Base-by-base conservation (phyloP, 2,797 vertebrate genomes). In the Myotis pilosus region DNA sequence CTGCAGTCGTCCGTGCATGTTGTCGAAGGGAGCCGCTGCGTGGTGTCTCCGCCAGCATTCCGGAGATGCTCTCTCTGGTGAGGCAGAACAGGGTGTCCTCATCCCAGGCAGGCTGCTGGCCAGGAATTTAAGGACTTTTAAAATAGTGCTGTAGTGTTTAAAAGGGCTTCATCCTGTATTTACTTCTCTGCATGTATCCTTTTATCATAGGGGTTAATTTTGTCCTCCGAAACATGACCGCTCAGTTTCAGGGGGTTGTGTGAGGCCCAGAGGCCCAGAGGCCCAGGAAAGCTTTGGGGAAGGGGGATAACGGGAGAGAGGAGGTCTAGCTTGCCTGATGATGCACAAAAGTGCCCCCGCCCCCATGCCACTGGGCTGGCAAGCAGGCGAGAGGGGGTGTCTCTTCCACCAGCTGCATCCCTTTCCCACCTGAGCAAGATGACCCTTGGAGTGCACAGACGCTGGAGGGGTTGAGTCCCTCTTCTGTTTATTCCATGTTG, bases 81-180 rank as follows among this genome's bases (percentile, higher is more conserved):
- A 49, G 93, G 91, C 51, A 81, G 97, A 62, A 92, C 90, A 57
- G 33, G 79, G 76, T 91, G 82, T 92, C 49, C 96, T 97, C 92
- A 25, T 80, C 74, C 93, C 80, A 82, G 57, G 96, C 95, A 96
- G 95, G 94, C 96, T 92, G 93, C 47, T 36, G n/a, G 72, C 97
- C 96, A 97, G 72, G 55, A 85, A 92, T 97, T 62, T 81, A 87
- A 92, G 95, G 86, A 62, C 80, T 87, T 97, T 96, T 89, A 87
- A 96, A 96, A 81, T 95, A 97, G 95, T 84, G 75, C 92, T 76
- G 47, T 4, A 1, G 41, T 93, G 53, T 89, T 74, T 23, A 41
- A 91, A 96, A 95, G 51, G 1, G 0, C 88, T 96, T 72, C 19
- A 2, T 44, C 17, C 3, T 83, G 33, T 57, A 7, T 89, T 33